Percentiles rank a stretch among this genome's conserved stretches.
Evolutionary conservation across 1,140 invertebrate species (phyloP).

Genomic region (Lepidurus couesii): DNA sequence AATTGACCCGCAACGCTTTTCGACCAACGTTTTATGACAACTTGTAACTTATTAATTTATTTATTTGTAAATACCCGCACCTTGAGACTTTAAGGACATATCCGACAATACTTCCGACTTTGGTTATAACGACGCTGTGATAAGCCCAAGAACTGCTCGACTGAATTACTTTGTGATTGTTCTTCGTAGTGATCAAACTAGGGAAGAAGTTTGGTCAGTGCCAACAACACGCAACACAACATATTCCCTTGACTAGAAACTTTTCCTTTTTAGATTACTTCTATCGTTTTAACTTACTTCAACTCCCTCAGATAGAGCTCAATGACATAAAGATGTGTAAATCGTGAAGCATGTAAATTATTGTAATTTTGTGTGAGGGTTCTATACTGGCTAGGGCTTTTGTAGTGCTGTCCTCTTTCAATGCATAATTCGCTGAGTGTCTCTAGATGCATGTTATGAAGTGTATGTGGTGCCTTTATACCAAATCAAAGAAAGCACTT

Average conservation of each 20-base stretch:
- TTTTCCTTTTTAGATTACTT: not conserved
- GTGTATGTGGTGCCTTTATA: not conserved
- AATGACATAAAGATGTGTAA: not conserved
- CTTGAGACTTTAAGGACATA: not conserved
- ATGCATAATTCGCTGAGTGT: constrained; percentile 18
- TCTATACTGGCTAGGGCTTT: not conserved
- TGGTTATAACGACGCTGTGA: not conserved
- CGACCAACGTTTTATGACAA: not conserved
- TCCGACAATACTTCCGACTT: not conserved
- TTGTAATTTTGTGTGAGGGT: not conserved
- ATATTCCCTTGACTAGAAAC: not conserved
- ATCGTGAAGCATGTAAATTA: not conserved
- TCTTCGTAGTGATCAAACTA: constrained; percentile 12
- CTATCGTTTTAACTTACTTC: not conserved
- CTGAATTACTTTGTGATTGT: not conserved
- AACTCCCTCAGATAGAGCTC: not conserved
- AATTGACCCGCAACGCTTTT: not conserved
- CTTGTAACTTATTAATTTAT: not conserved
- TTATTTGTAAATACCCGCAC: not conserved
- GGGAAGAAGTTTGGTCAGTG: constrained; percentile 17
- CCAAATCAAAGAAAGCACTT: not conserved
- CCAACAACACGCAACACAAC: constrained; percentile 6
- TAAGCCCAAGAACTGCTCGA: constrained; percentile 2
- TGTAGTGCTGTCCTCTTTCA: not conserved
- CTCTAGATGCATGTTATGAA: not conserved